These are phyloP conservation scores for Protophormia terraenovae DNA, from an alignment of 2,888 invertebrate genomes.

Conservation along the genomic window DNA sequence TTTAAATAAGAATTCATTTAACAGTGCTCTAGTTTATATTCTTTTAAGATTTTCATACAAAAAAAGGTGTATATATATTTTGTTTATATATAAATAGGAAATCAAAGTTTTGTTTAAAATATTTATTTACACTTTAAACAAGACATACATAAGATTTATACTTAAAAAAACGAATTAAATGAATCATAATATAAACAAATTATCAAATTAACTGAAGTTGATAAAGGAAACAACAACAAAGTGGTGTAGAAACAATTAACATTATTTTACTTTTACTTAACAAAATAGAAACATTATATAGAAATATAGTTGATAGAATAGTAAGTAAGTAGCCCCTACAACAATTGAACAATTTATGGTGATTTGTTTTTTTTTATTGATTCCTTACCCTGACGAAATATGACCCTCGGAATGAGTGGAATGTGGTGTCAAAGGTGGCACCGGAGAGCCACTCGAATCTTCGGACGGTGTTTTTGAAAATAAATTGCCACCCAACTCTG, in stretches of 20 bases:
- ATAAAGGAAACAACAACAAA: constrained; percentile 45
- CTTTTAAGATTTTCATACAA: constrained; percentile 13
- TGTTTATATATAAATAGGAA: neutral
- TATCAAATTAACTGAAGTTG: constrained; percentile 18
- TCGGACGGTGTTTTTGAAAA: constrained; percentile 97
- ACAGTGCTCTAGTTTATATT: constrained; percentile 45
- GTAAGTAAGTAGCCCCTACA: constrained; percentile 46
- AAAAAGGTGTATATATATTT: constrained; percentile 4
- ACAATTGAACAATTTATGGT: constrained; percentile 45
- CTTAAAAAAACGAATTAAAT: neutral
- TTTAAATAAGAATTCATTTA: neutral
- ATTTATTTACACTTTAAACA: constrained; percentile 50
- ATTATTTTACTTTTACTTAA: constrained; percentile 34
- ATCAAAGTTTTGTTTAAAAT: constrained; percentile 34
- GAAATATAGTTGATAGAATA: neutral
- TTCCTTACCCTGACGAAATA: constrained; percentile 82
- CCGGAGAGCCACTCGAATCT: constrained; percentile 88
- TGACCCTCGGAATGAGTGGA: constrained; percentile 83
- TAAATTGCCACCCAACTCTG: constrained; percentile 96
- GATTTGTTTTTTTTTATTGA: constrained; percentile 20
- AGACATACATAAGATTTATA: constrained; percentile 23
- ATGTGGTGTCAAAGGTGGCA: constrained; percentile 86
- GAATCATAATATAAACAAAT: constrained; percentile 13
- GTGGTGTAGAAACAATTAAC: constrained; percentile 35
- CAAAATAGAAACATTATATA: constrained; percentile 26